These are phyloP conservation scores for Papilio polytes DNA, from an alignment of 1,140 invertebrate genomes.

Conservation along the genomic window DNA sequence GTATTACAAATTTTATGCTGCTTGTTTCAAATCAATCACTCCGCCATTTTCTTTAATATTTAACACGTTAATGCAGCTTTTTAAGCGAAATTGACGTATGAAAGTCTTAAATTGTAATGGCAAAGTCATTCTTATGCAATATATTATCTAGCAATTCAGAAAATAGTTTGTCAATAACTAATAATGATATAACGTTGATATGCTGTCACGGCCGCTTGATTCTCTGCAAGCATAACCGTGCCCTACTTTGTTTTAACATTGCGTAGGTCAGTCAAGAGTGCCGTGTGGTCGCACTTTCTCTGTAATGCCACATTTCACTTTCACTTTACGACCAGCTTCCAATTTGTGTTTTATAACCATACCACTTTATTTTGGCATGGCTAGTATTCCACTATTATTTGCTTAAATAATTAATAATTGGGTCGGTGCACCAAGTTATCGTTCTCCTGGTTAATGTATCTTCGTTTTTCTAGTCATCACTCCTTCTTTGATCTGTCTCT, in stretches of 20 bases:
- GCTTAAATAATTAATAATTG: too few species aligned
- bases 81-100: too few species aligned
- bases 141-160: neutral
- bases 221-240: conserved; percentile 57
- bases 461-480: too few species aligned
- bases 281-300: conserved; percentile 66
- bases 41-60: neutral
- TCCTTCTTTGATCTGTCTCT: too few species aligned
- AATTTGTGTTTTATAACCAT: conserved; percentile 48
- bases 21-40: neutral
- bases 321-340: conserved; percentile 57
- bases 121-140: neutral
- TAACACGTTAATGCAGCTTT: too few species aligned
- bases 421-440: too few species aligned
- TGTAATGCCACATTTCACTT: conserved; percentile 66
- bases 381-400: neutral
- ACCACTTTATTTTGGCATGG: neutral
- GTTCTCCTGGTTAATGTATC: too few species aligned
- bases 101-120: neutral
- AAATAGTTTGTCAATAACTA: neutral
- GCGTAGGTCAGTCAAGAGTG: conserved; percentile 75
- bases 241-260: conserved; percentile 66
- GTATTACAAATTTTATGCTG: neutral
- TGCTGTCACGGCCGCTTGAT: conserved; percentile 35
- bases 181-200: conserved; percentile 11